Percentiles rank a stretch among this genome's conserved stretches.
Conservation (phyloP, 2,888 invertebrate species). For the Plebejus anna region DNA sequence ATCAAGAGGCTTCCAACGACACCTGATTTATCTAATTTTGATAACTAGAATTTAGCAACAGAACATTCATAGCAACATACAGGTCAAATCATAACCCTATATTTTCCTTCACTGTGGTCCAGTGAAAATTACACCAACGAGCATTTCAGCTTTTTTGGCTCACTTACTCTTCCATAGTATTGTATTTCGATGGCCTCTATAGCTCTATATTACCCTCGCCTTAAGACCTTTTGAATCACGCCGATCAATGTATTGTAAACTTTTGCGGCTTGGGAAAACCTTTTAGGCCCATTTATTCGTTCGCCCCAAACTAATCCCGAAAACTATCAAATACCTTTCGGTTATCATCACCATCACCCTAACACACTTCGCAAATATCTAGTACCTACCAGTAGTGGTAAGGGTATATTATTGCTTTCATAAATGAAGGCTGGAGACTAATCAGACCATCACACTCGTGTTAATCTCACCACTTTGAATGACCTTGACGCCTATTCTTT, state of each 20-base stretch:
- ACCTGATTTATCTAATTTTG: too few species aligned
- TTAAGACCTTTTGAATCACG: slow-evolving; percentile 14
- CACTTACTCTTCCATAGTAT: neutral
- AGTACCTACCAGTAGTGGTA: too few species aligned
- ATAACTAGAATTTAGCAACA: too few species aligned
- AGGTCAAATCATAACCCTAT: too few species aligned
- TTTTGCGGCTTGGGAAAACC: slow-evolving; percentile 21
- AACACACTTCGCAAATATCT: neutral
- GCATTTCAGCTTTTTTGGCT: too few species aligned
- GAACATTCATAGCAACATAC: too few species aligned
- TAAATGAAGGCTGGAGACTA: too few species aligned
- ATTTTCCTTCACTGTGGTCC: too few species aligned
- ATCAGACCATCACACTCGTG: too few species aligned
- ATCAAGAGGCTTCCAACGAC: too few species aligned
- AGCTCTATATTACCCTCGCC: neutral
- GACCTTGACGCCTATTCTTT: neutral
- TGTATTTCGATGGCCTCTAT: neutral
- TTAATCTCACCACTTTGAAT: neutral
- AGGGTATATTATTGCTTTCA: too few species aligned
- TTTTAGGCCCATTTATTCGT: slow-evolving; percentile 17
- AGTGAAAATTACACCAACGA: too few species aligned
- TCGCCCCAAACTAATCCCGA: slow-evolving; percentile 9
- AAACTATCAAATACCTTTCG: slow-evolving; percentile 17
- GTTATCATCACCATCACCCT: neutral
- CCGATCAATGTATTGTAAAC: slow-evolving; percentile 16